Conservation (phyloP, 2,888 invertebrate species). For the Drosophila paramelanica region DNA sequence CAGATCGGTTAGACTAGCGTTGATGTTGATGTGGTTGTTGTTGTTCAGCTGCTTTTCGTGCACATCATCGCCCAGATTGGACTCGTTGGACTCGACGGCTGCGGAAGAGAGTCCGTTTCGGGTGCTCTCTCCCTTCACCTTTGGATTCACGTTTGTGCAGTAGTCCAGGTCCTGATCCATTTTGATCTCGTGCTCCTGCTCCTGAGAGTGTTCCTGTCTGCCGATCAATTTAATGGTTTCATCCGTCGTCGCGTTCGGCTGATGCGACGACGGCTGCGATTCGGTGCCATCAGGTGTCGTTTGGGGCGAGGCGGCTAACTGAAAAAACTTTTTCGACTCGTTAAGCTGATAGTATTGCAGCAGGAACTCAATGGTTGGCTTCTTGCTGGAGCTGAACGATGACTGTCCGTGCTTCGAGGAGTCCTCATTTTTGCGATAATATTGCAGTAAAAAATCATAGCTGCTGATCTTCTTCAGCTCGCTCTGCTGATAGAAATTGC, state of each 20-base stretch:
- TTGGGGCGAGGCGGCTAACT: constrained; percentile 85
- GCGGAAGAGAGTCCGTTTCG: constrained; percentile 12
- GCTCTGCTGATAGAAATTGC: constrained; percentile 83
- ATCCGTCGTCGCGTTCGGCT: constrained; percentile 62
- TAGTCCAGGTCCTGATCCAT: constrained; percentile 1
- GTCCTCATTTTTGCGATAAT: constrained; percentile 83
- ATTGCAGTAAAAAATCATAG: constrained; percentile 84
- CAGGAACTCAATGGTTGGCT: constrained; percentile 83
- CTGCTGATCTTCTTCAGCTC: constrained; percentile 83
- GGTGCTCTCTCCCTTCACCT: constrained; percentile 1
- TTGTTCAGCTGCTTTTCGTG: constrained; percentile 45
- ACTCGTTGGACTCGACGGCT: constrained; percentile 1
- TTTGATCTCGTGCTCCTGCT: constrained; percentile 1
- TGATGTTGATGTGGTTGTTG: constrained; percentile 44
- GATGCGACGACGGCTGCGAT: constrained; percentile 65
- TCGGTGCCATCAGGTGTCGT: constrained; percentile 81
- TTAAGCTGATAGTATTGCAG: constrained; percentile 84
- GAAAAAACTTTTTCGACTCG: constrained; percentile 85
- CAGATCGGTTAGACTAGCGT: constrained; percentile 16
- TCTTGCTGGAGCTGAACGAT: constrained; percentile 66
- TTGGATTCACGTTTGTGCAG: neutral
- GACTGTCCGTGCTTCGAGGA: constrained; percentile 47
- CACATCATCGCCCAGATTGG: neutral
- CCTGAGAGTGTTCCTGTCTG: constrained; percentile 19
- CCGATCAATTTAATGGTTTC: constrained; percentile 40